Percentiles rank a stretch among this genome's conserved stretches.
These are phyloP conservation scores for Jordanella pulchra DNA, from an alignment of 2,797 vertebrate genomes.

Conservation along the genomic window DNA sequence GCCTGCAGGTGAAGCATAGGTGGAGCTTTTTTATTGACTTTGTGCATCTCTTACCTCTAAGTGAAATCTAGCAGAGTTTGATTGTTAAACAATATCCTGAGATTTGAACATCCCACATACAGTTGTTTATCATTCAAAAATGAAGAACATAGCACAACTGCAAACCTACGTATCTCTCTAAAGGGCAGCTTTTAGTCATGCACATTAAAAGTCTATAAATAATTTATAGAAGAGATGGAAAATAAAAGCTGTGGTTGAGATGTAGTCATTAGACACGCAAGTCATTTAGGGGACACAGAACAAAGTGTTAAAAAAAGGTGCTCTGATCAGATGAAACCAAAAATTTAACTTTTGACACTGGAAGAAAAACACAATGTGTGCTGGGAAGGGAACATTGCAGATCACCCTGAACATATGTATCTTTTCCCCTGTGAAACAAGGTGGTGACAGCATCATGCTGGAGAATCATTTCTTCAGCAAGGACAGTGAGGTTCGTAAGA, in stretches of 20 bases:
- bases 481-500: background rate
- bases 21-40: slow-evolving; percentile 19
- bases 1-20: slow-evolving; percentile 12
- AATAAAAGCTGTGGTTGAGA: background rate
- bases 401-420: background rate
- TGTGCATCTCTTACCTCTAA: background rate
- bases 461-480: background rate
- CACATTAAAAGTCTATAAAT: background rate
- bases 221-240: background rate
- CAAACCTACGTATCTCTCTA: background rate
- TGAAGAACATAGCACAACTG: background rate
- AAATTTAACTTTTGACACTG: background rate
- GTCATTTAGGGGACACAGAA: background rate
- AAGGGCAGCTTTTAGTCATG: too few relatives aligned
- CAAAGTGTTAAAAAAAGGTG: background rate
- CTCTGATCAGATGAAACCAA: background rate
- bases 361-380: background rate
- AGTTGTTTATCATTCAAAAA: background rate
- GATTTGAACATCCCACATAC: background rate
- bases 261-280: background rate
- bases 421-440: background rate
- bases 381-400: background rate
- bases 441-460: too few relatives aligned
- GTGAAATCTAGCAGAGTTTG: background rate
- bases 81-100: background rate